Base-by-base conservation (phyloP, 1,140 invertebrate species). In the Conus ventricosus region DNA sequence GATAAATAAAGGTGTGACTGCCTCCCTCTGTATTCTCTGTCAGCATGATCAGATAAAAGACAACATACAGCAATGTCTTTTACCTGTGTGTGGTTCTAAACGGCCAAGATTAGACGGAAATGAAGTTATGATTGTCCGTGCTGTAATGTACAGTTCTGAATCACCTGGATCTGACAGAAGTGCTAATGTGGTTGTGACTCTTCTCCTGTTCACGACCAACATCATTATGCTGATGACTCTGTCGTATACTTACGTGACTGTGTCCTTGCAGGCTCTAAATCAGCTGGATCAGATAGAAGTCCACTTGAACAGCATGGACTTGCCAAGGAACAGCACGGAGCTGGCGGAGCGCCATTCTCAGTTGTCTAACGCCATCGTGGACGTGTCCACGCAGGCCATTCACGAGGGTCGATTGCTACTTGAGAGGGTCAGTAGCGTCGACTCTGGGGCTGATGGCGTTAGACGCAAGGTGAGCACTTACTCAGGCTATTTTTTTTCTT, bases 251-350 rank as follows among this genome's bases (percentile, higher is more conserved):
- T n/a, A n/a, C n/a, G n/a, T n/a, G n/a, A 17, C 11, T 71, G 67
- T 71, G 11, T 23, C 6, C 67, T 23, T 71, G 67, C 67, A 97
- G 96, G 97, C 97, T 83, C 95, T 97, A 76, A 97, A 96, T 85
- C 97, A 97, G 94, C 93, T 98, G 87, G 97, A 97, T 94, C 97
- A 98, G 93, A 94, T 98, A 15, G 97, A 98, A 95, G 96, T 97
- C 91, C 97, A 98, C 92, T 93, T 98, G 87, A 96, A 96, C 71
- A 97, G 96, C 55, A 92, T 92, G 91, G 95, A 95, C 91, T 94
- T 97, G 92, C 95, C 96, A 5, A 94, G 96, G 63, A 96, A 96
- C 90, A 97, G 97, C 8, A 92, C 96, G 5, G 96, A 96, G 91
- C 96, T 97, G 83, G 96, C 96, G 84, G 96, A 97, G 93, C 95